Evolutionary conservation across 2,797 vertebrate species (phyloP).

Genomic region (Fringilla coelebs): DNA sequence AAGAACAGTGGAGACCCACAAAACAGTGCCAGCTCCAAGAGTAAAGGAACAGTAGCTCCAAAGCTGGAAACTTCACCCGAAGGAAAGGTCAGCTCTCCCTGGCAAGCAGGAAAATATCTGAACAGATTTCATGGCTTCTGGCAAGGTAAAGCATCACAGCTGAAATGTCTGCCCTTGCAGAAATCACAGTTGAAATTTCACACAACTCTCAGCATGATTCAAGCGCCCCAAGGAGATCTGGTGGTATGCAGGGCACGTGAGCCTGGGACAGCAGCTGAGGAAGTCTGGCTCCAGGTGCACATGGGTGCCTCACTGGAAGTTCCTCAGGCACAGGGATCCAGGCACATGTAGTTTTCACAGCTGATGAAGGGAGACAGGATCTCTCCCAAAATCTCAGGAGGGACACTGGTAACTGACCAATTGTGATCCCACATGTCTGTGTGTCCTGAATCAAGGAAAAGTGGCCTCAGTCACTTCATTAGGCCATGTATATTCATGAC

Average conservation of each 20-base stretch:
- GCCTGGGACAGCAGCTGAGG: not conserved
- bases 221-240: not conserved
- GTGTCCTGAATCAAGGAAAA: not conserved
- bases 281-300: not conserved
- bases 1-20: not conserved
- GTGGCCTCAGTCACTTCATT: not conserved
- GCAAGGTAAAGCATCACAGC: not conserved
- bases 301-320: not conserved
- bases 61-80: not conserved
- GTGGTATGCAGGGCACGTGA: not conserved
- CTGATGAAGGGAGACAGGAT: not conserved
- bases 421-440: not conserved
- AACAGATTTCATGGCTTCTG: conserved; percentile 27
- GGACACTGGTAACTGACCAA: not conserved
- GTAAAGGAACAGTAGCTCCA: not conserved
- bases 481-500: not conserved
- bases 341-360: not conserved
- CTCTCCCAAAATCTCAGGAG: not conserved
- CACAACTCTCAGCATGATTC: not conserved
- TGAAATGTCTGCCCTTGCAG: conserved; percentile 7
- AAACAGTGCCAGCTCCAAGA: not conserved
- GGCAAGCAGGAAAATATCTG: conserved; percentile 1
- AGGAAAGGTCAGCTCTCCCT: conserved; percentile 18
- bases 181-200: not conserved
- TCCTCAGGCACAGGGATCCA: not conserved